Evolutionary conservation across 2,888 invertebrate species (phyloP).

Genomic region (Metopia argyrocephala): DNA sequence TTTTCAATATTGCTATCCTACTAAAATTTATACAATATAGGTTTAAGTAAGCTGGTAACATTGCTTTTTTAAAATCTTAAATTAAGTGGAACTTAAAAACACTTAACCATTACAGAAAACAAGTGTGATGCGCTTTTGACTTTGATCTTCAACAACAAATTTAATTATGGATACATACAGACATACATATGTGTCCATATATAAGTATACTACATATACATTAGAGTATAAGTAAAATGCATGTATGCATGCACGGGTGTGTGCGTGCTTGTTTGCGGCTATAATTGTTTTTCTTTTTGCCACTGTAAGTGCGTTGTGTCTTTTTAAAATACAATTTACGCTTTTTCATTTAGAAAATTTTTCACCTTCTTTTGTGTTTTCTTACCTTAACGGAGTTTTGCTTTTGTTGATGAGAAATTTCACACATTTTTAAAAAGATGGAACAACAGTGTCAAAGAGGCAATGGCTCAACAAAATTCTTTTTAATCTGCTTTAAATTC

Average conservation of each 20-base stretch:
- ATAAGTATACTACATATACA: too few relatives aligned
- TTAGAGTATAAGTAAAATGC: not conserved
- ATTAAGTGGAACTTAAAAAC: not conserved
- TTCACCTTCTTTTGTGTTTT: not conserved
- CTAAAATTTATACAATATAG: not conserved
- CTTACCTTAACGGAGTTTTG: not conserved
- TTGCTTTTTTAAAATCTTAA: not conserved
- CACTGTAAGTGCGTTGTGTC: too few relatives aligned
- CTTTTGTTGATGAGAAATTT: slow-evolving; percentile 13
- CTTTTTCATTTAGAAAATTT: slow-evolving; percentile 29
- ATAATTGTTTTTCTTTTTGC: too few relatives aligned
- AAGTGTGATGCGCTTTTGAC: not conserved
- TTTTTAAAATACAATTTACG: slow-evolving; percentile 30
- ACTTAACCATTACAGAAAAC: not conserved
- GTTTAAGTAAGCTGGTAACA: not conserved
- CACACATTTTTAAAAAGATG: slow-evolving; percentile 33
- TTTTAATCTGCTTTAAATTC: slow-evolving; percentile 17
- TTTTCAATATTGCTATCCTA: too few relatives aligned
- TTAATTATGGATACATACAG: not conserved
- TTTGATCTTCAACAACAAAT: not conserved
- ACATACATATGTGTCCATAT: too few relatives aligned
- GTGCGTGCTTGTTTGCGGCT: not conserved
- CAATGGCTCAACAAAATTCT: not conserved
- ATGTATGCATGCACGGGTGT: not conserved
- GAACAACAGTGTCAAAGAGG: slow-evolving; percentile 9